These are phyloP conservation scores for Poliocrania exsul DNA, from an alignment of 2,797 vertebrate species.

Conservation along the genomic window DNA sequence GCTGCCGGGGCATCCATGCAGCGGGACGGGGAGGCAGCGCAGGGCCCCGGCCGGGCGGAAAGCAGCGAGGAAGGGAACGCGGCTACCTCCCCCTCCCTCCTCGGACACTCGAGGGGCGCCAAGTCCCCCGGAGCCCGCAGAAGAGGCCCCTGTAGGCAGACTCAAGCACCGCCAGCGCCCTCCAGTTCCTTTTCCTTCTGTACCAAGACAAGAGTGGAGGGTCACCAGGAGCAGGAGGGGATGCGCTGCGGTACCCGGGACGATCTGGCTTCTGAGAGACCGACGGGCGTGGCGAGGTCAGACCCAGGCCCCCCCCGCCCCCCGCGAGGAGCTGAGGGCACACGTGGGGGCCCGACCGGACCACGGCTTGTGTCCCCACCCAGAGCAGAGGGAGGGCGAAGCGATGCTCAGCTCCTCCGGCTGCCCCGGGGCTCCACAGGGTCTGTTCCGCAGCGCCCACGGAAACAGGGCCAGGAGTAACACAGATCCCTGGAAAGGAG, in stretches of 20 bases:
- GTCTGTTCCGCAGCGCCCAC: neutral
- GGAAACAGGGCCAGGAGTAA: neutral
- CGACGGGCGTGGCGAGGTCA: no score
- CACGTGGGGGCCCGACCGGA: accelerated
- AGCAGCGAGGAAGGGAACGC: neutral
- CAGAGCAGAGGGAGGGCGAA: no score
- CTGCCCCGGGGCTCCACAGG: neutral
- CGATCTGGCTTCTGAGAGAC: no score
- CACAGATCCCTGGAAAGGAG: neutral
- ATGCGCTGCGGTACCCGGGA: neutral
- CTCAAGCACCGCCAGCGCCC: neutral
- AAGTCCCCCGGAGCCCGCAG: neutral
- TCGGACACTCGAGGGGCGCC: neutral
- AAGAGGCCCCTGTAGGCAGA: accelerated
- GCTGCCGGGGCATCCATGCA: accelerated
- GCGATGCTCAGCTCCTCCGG: neutral
- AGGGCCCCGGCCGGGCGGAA: no score
- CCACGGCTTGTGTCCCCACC: accelerated
- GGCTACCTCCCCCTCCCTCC: no score
- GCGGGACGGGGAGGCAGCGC: neutral
- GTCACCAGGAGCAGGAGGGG: neutral
- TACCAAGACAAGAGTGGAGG: accelerated
- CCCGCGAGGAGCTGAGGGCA: neutral
- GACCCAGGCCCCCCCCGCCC: neutral
- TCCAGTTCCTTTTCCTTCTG: neutral